These are phyloP conservation scores for Rhagoletis zephyria DNA, from an alignment of 1,140 invertebrate species.

Conservation along the genomic window DNA sequence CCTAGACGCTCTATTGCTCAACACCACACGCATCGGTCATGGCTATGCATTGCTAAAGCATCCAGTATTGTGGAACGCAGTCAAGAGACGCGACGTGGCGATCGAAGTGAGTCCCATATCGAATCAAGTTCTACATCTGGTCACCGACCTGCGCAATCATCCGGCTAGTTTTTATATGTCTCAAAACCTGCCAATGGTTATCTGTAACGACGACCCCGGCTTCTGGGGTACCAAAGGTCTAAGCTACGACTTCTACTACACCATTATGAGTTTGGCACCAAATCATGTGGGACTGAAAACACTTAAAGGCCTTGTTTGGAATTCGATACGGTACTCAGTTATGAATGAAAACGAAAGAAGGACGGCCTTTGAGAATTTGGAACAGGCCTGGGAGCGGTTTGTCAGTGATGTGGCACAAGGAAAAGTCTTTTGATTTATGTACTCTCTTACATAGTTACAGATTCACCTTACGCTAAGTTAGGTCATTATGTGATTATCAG, in stretches of 20 bases:
- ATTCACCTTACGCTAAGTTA: neutral
- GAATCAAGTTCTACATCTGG: slow-evolving; percentile 83
- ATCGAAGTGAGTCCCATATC: slow-evolving; percentile 88
- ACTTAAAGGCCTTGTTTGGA: slow-evolving; percentile 81
- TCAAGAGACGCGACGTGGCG: slow-evolving; percentile 79
- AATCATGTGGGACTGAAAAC: slow-evolving; percentile 77
- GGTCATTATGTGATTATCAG: neutral
- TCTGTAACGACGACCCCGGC: slow-evolving; percentile 81
- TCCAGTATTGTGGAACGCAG: slow-evolving; percentile 79
- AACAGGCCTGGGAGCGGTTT: slow-evolving; percentile 2
- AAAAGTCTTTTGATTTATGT: neutral
- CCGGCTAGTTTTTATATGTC: slow-evolving; percentile 81
- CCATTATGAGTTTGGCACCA: slow-evolving; percentile 82
- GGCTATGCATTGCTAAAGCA: slow-evolving; percentile 84
- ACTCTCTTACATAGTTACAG: neutral
- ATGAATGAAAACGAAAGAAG: slow-evolving; percentile 54
- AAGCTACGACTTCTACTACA: slow-evolving; percentile 83
- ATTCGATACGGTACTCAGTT: slow-evolving; percentile 76
- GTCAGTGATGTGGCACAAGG: slow-evolving; percentile 16
- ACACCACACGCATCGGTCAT: slow-evolving; percentile 79
- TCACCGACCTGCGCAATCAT: slow-evolving; percentile 86
- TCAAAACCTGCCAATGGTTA: slow-evolving; percentile 76
- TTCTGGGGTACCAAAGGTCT: slow-evolving; percentile 79
- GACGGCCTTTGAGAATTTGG: slow-evolving; percentile 1
- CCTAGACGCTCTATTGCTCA: slow-evolving; percentile 82